These are phyloP conservation scores for Magallana gigas DNA, from an alignment of 1,140 invertebrate genomes.

Conservation along the genomic window DNA sequence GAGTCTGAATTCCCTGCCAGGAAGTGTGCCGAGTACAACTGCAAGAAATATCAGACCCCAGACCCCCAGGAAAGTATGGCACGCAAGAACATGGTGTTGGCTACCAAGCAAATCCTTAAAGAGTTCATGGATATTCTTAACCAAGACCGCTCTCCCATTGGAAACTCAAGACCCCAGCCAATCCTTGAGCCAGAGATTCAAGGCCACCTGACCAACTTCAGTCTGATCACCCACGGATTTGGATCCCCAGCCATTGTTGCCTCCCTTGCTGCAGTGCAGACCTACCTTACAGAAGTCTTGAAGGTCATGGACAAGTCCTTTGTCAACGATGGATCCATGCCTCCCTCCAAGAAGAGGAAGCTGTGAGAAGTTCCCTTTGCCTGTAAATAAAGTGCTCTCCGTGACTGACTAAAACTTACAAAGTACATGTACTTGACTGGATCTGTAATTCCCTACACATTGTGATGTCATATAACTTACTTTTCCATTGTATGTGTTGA, in stretches of 20 bases:
- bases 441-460: not conserved
- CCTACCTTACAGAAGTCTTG: slow-evolving; percentile 96
- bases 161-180: slow-evolving; percentile 95
- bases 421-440: not conserved
- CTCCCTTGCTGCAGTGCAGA: slow-evolving; percentile 95
- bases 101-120: slow-evolving; percentile 96
- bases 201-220: slow-evolving; percentile 97
- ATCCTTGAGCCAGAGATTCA: slow-evolving; percentile 95
- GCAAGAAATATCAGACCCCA: slow-evolving; percentile 87
- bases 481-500: no score
- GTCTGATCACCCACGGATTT: slow-evolving; percentile 98
- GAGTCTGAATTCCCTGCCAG: slow-evolving; percentile 98
- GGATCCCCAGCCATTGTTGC: slow-evolving; percentile 98
- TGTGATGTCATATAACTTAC: slow-evolving; percentile 21
- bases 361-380: not conserved
- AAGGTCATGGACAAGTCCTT: slow-evolving; percentile 93
- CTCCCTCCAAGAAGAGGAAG: slow-evolving; percentile 16
- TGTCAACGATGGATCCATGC: slow-evolving; percentile 6
- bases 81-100: slow-evolving; percentile 93
- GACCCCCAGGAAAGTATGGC: slow-evolving; percentile 91
- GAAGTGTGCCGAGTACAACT: slow-evolving; percentile 95
- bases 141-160: slow-evolving; percentile 95
- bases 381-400: not conserved
- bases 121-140: slow-evolving; percentile 98
- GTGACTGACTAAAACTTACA: not conserved